Evolutionary conservation across 2,797 vertebrate species (phyloP), one percentile per base, ranked within the genome.

Genomic region (Hipposideros larvatus): DNA sequence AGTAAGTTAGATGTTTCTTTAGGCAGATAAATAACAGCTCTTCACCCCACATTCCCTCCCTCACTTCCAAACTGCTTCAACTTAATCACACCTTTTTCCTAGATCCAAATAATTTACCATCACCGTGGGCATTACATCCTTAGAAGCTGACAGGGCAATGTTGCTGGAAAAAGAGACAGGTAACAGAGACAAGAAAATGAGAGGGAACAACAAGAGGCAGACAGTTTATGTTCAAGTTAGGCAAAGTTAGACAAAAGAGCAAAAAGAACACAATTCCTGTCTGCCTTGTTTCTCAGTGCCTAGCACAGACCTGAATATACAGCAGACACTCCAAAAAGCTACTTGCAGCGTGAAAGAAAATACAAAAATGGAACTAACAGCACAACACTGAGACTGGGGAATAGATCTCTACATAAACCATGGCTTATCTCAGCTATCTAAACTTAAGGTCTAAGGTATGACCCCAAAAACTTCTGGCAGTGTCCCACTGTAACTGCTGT

Each of bases 401-500:
- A 66, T 51, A 37, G 66, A 59, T 31, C 16, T 57, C 14, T 66
- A n/a, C 11, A 24, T 43, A 85, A 85, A 87, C 41, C 66, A 70
- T 22, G 26, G 48, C 34, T 94, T 82, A 78, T 59, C 79, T 51
- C 71, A 82, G 53, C 51, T 53, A 53, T 53, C 61, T 21, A 70
- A 82, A 77, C n/a, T 8, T 78, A 21, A 79, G 34, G 15, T 28
- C 28, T 82, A 90, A 55, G 79, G 79, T 48, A 11, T 91, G 80
- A 86, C 63, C 37, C 46, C 2, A 37, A 66, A 63, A 34, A 28
- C 31, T 61, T 15, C 88, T 51, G 88, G 87, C 90, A 70, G 6
- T 5, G 21, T 13, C 68, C 53, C 90, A 87, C 0, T 21, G 28
- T 19, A 82, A 65, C 68, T 71, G 46, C 14, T 90, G 34, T 57